These are phyloP conservation scores for Scaptomyza pallida DNA, from an alignment of 1,140 invertebrate species.

Conservation along the genomic window DNA sequence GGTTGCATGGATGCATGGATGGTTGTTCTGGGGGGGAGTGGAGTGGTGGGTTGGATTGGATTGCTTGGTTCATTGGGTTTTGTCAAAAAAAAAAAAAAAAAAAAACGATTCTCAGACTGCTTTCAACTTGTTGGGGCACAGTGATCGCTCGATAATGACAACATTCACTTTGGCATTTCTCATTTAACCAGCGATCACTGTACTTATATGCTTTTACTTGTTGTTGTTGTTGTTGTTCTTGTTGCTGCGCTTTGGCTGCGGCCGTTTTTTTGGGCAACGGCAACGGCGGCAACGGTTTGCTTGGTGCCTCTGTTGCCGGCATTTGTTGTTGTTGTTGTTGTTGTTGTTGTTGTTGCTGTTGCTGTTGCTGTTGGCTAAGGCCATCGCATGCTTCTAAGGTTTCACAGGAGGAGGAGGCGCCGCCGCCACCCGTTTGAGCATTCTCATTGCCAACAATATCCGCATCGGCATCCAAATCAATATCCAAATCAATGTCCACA, in stretches of 20 bases:
- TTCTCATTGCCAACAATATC: constrained; percentile 4
- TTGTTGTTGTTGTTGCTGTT: constrained; percentile 9
- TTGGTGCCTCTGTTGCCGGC: constrained; percentile 51
- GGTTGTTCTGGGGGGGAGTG: too few species aligned
- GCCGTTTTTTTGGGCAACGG: constrained; percentile 62
- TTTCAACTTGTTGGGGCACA: constrained; percentile 26
- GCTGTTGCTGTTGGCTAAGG: constrained; percentile 36
- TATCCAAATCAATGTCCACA: background rate
- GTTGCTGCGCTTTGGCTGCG: constrained; percentile 41
- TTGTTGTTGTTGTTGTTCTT: constrained; percentile 29
- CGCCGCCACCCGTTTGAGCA: constrained; percentile 37
- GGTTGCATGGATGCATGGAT: background rate
- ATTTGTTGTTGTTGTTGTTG: background rate
- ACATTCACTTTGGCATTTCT: background rate
- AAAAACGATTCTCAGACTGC: constrained; percentile 65
- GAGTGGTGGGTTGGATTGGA: constrained; percentile 2
- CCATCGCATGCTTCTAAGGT: constrained; percentile 76
- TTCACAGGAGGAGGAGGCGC: constrained; percentile 78
- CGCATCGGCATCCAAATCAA: constrained; percentile 7
- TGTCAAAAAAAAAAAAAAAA: constrained; percentile 32
- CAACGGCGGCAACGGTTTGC: constrained; percentile 74
- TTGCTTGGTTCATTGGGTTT: constrained; percentile 42
- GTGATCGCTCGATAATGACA: background rate
- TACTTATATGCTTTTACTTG: constrained; percentile 56
- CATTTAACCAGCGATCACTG: background rate